These are phyloP conservation scores for Psilopsiagon aymara DNA, from an alignment of 2,113 vertebrate species.

Conservation along the genomic window DNA sequence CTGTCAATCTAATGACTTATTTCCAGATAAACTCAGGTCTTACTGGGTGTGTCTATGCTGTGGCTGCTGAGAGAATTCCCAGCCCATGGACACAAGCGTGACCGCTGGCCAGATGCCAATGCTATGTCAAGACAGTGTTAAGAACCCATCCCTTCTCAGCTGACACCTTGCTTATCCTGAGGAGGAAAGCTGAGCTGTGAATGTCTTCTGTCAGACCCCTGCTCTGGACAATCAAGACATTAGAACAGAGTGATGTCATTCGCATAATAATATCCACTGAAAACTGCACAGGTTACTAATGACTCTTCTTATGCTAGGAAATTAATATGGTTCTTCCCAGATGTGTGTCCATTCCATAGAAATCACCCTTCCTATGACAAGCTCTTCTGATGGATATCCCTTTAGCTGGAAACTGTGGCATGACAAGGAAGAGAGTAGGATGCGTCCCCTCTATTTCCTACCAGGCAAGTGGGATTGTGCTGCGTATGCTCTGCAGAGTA, in stretches of 20 bases:
- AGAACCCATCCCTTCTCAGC: neutral
- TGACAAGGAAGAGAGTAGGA: neutral
- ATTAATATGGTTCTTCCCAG: fast-evolving
- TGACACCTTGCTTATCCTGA: neutral
- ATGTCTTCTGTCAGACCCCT: neutral
- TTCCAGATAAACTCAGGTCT: neutral
- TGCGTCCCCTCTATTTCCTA: neutral
- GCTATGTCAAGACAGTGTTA: neutral
- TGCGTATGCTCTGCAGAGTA: neutral
- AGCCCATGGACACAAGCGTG: neutral
- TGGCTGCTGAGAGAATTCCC: neutral
- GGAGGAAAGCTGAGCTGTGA: neutral
- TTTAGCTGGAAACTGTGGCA: neutral
- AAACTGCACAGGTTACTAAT: neutral
- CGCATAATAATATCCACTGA: neutral
- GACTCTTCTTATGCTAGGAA: neutral
- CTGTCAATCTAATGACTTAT: neutral
- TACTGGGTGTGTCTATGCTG: neutral
- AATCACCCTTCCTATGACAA: neutral
- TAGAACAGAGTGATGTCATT: neutral
- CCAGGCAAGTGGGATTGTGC: neutral
- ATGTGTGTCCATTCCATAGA: neutral
- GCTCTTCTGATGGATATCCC: neutral
- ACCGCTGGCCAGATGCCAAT: neutral
- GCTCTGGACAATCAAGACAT: neutral